These are phyloP conservation scores for Folsomia manolachei DNA, from an alignment of 2,888 invertebrate genomes.

Conservation along the genomic window DNA sequence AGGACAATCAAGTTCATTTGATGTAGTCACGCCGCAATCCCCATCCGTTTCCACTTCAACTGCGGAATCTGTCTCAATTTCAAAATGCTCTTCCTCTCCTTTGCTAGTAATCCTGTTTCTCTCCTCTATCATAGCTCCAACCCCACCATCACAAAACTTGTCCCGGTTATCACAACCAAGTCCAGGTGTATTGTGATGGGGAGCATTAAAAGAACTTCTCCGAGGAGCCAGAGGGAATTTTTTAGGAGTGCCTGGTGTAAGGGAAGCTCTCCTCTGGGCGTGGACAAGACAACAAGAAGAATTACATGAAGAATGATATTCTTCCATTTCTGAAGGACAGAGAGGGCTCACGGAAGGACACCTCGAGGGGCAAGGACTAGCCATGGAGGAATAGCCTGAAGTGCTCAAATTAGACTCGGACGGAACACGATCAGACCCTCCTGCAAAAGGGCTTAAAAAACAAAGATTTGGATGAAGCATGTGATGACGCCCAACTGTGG, in stretches of 20 bases:
- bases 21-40: constrained; percentile 20
- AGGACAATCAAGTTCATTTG: constrained; percentile 22
- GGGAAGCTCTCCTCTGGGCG: constrained; percentile 42
- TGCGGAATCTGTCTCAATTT: constrained; percentile 47
- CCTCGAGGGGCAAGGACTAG: constrained; percentile 76
- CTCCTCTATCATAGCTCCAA: constrained; percentile 22
- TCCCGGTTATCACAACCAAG: constrained; percentile 26
- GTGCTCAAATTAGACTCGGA: constrained; percentile 81
- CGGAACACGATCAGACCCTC: constrained; percentile 64
- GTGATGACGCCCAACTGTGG: constrained; percentile 54
- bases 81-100: constrained; percentile 30
- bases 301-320: too few relatives aligned
- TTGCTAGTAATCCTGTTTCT: too few relatives aligned
- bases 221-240: constrained; percentile 52
- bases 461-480: constrained; percentile 60
- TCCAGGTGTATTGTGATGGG: constrained; percentile 54
- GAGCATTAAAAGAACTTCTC: constrained; percentile 51
- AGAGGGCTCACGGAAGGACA: constrained; percentile 78
- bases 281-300: constrained; percentile 28
- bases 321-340: constrained; percentile 72
- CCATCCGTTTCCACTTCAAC: constrained; percentile 47
- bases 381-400: constrained; percentile 81
- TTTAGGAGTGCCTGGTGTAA: constrained; percentile 48
- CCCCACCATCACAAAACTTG: constrained; percentile 11
- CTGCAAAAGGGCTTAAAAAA: constrained; percentile 69